These are phyloP conservation scores for Siderastrea radians DNA, from an alignment of 92 coral and sea anemone species.

Conservation along the genomic window DNA sequence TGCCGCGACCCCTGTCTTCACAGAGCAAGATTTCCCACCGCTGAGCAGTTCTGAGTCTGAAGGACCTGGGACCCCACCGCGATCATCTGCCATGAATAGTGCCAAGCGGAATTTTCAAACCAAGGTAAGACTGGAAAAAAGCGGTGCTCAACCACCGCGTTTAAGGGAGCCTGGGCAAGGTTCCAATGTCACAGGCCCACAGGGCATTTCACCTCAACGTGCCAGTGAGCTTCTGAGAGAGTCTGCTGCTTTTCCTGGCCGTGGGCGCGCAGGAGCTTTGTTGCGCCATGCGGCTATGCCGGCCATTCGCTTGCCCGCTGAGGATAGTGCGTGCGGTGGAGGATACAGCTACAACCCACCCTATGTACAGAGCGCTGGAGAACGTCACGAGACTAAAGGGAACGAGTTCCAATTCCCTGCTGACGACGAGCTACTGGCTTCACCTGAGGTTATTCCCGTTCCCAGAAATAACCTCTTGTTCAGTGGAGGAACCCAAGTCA, in stretches of 20 bases:
- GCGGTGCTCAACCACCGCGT: neutral
- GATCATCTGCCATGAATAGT: slow-evolving; percentile 18
- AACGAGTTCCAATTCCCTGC: slow-evolving; percentile 72
- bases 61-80: slow-evolving; percentile 65
- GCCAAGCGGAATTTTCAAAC: slow-evolving; percentile 1
- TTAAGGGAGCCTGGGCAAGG: slow-evolving; percentile 5
- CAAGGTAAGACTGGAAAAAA: slow-evolving; percentile 6
- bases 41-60: slow-evolving; percentile 91
- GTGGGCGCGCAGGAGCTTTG: slow-evolving; percentile 90
- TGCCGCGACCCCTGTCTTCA: slow-evolving; percentile 53
- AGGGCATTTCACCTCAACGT: slow-evolving; percentile 10
- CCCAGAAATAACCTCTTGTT: slow-evolving; percentile 44
- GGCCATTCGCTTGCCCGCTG: slow-evolving; percentile 79
- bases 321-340: slow-evolving; percentile 48
- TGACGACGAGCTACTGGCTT: slow-evolving; percentile 85
- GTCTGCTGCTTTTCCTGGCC: slow-evolving; percentile 75
- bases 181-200: slow-evolving; percentile 8
- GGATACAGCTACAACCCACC: slow-evolving; percentile 3
- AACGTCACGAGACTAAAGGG: neutral
- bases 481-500: slow-evolving; percentile 89
- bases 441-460: slow-evolving; percentile 76
- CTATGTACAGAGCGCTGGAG: neutral
- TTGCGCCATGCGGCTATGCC: slow-evolving; percentile 78
- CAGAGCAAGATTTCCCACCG: slow-evolving; percentile 90
- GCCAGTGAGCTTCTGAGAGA: slow-evolving; percentile 30